Conservation (phyloP, 2,113 vertebrate genomes). For the Rhegmatorhina hoffmannsi region DNA sequence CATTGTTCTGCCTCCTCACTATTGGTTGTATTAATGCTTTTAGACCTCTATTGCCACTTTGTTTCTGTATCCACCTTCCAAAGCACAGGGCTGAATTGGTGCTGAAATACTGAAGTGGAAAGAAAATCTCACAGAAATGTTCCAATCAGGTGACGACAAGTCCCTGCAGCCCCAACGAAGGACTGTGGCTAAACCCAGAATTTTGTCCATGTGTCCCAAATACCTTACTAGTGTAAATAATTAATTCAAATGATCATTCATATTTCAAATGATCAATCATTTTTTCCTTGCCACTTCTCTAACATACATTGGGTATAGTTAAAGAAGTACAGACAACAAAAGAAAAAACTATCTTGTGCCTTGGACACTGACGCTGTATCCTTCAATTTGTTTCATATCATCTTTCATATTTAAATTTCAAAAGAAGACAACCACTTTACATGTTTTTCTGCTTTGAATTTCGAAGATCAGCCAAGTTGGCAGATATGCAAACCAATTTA, state of each 20-base stretch:
- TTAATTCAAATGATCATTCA: neutral
- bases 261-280: neutral
- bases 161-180: neutral
- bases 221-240: neutral
- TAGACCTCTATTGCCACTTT: neutral
- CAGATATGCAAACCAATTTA: constrained; percentile 29
- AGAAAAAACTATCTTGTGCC: neutral
- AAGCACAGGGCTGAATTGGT: neutral
- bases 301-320: neutral
- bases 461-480: constrained; percentile 17
- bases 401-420: neutral
- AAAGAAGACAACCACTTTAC: neutral
- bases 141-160: neutral
- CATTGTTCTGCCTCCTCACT: neutral
- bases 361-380: neutral
- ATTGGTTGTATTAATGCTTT: neutral
- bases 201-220: neutral
- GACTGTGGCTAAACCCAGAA: neutral
- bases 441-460: neutral
- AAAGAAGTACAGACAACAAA: neutral
- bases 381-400: neutral
- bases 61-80: neutral
- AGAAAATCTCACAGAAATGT: neutral
- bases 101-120: neutral
- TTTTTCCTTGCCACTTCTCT: neutral